Evolutionary conservation across 2,888 invertebrate species (phyloP), one percentile per base, ranked within the genome.

Genomic region (Criorhina ranunculi): DNA sequence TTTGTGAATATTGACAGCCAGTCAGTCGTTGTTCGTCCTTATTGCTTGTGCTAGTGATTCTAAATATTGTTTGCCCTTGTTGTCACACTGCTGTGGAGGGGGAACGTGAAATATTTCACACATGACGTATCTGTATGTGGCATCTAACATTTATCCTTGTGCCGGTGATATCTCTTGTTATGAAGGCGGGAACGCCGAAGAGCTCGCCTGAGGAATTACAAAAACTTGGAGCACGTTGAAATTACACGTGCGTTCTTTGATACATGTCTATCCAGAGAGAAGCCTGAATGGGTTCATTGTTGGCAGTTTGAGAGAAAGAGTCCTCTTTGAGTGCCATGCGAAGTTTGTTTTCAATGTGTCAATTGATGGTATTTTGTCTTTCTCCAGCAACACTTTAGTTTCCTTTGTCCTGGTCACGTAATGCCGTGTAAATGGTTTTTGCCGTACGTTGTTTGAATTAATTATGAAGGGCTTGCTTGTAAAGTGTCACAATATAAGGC

Each of bases 361-460:
- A 66, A 66, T 51, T 66, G 66, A 31, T 35, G 8, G 15, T 24
- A 40, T 51, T 51, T 24, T 37, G 29, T 37, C 24, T 40, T 11
- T 35, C 35, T 46, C 24, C 12, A 33, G 29, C 35, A 51, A 33
- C 29, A 51, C 51, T 51, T 66, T 51, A 29, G 29, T 51, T 49
- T 44, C n/a, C 15, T 29, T 66, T 66, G 37, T 29, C 6, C 5
- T 51, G 37, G 66, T 66, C 66, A 66, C 66, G 66, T 66, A 66
- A 11, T 51, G 12, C 29, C 15, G 49, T 15, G 51, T 12, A 51
- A 37, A 49, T 66, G 24, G 66, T 37, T 51, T 51, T 64, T 35
- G 66, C 1, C 12, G 17, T 33, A 33, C 46, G 0, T 46, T 1
- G 0, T 0, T n/a, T 0, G 44, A 46, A 62, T 62, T 33, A 31